A percentile compares a stretch with the other conserved stretches of the same genome.
phyloP scores from a whole-genome alignment of 2,113 vertebrate genomes.

The Glaucidium brasilianum region DNA sequence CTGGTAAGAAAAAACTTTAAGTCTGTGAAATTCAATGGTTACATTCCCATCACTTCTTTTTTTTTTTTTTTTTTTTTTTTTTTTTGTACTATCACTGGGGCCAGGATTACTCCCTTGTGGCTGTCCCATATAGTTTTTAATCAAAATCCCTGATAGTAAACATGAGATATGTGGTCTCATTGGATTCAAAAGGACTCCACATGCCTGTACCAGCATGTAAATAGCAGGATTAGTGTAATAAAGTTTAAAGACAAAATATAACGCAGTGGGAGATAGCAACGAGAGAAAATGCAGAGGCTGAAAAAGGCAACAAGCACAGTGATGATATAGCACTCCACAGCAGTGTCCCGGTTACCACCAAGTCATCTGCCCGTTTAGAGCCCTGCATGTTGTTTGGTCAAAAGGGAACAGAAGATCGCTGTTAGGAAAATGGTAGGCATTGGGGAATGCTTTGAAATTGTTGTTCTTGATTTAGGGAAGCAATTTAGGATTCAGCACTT shows the following conservation, averaged over 20 bases:
- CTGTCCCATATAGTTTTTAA: neutral
- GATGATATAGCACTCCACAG: neutral
- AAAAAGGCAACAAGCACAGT: neutral
- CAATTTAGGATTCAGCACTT: neutral
- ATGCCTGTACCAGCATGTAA: neutral
- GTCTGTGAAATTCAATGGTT: neutral
- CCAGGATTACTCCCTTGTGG: neutral
- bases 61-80: neutral
- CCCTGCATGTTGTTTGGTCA: neutral
- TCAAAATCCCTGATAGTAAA: neutral
- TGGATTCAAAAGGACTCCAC: neutral
- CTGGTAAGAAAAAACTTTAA: neutral
- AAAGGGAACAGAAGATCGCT: neutral
- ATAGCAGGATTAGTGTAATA: neutral
- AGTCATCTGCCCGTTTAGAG: neutral
- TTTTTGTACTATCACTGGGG: neutral
- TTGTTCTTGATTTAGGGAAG: neutral
- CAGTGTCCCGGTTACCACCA: neutral
- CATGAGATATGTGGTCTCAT: neutral
- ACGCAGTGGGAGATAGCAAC: neutral
- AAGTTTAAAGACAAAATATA: slow-evolving; percentile 8
- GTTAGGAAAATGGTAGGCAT: neutral
- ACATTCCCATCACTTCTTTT: neutral
- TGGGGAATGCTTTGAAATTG: neutral
- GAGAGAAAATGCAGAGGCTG: neutral